Evolutionary conservation across 1,140 invertebrate genomes (phyloP).

Genomic region (Atta cephalotes): DNA sequence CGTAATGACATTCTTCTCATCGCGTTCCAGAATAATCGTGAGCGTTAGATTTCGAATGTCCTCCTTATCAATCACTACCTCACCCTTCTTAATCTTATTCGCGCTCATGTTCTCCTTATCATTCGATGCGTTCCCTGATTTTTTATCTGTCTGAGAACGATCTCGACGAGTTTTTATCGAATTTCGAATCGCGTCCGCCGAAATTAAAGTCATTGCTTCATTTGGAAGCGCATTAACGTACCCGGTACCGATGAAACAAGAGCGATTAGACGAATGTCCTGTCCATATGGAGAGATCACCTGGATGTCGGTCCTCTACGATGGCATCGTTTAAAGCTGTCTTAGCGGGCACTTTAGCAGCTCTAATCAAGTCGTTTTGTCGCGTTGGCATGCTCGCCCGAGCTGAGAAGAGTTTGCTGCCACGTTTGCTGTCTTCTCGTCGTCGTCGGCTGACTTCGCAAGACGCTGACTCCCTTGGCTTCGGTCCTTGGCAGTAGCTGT

Average conservation of each 20-base stretch:
- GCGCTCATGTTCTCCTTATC: not conserved
- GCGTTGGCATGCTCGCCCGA: slow-evolving; percentile 39
- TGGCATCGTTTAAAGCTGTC: not conserved
- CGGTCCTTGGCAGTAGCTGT: slow-evolving; percentile 76
- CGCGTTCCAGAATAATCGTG: slow-evolving; percentile 71
- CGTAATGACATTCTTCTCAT: slow-evolving; percentile 54
- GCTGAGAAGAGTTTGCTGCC: not conserved
- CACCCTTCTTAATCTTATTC: slow-evolving; percentile 26
- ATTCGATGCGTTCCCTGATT: not conserved
- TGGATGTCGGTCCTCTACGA: not conserved
- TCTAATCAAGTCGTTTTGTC: slow-evolving; percentile 50
- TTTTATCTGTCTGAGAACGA: slow-evolving; percentile 11
- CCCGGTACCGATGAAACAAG: not conserved
- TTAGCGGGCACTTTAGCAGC: not conserved
- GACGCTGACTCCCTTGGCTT: slow-evolving; percentile 74
- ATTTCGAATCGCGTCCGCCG: slow-evolving; percentile 6
- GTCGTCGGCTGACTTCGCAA: slow-evolving; percentile 26
- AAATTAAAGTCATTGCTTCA: slow-evolving; percentile 3
- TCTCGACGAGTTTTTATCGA: not conserved
- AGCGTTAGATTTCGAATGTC: slow-evolving; percentile 68
- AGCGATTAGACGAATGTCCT: not conserved
- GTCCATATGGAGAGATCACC: not conserved
- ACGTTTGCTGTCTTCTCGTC: slow-evolving; percentile 25
- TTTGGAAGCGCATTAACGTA: slow-evolving; percentile 23
- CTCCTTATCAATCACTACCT: slow-evolving; percentile 66